phyloP scores from a whole-genome alignment of 2,113 vertebrate species.

The Eurypyga helias region DNA sequence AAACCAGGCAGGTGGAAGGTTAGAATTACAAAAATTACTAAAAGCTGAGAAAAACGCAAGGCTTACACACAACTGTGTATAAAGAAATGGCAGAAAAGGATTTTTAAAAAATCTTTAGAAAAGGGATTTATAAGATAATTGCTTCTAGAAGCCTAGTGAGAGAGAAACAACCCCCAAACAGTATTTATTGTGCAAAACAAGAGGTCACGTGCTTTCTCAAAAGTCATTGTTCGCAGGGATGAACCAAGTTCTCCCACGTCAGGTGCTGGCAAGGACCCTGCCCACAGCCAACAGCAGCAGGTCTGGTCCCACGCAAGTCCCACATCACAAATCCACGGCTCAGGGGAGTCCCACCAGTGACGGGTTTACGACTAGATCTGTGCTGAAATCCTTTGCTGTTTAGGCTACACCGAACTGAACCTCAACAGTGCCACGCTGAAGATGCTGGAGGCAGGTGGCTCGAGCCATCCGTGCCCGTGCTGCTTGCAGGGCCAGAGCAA shows the following conservation, averaged over 20 bases:
- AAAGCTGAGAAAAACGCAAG: background rate
- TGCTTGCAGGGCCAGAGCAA: background rate
- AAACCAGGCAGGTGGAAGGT: conserved; percentile 44
- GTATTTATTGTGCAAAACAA: background rate
- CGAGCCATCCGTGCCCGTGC: background rate
- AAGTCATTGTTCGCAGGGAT: background rate
- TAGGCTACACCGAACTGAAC: background rate
- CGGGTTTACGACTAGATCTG: accelerated
- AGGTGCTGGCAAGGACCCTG: background rate
- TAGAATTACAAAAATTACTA: conserved; percentile 6
- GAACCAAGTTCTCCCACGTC: background rate
- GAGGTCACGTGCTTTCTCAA: background rate
- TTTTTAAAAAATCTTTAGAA: background rate
- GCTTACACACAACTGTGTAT: background rate
- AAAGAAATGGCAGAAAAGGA: background rate
- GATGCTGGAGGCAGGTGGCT: background rate
- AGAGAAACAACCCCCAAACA: background rate
- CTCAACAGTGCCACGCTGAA: background rate
- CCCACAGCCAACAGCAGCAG: background rate
- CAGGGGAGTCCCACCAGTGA: background rate
- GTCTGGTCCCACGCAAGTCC: background rate
- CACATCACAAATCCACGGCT: background rate
- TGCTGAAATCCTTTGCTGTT: background rate
- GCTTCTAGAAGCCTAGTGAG: background rate
- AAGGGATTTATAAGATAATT: background rate